These are phyloP conservation scores for Hippoglossus hippoglossus DNA, from an alignment of 2,797 vertebrate species.

Conservation along the genomic window DNA sequence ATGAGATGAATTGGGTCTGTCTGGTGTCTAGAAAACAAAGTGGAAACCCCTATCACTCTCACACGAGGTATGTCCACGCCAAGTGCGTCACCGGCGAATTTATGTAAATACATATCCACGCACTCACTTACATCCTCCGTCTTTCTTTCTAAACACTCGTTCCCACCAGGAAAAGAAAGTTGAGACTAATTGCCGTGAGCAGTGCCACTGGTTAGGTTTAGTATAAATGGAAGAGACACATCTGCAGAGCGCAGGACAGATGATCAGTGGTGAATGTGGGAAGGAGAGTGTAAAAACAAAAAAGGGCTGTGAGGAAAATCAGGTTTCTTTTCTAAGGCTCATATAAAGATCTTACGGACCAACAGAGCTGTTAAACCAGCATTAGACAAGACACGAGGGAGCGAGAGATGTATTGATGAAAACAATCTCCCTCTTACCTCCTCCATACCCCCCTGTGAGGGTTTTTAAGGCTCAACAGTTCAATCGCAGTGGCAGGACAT, in stretches of 20 bases:
- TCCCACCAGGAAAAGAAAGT: conserved; percentile 36
- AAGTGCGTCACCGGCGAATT: conserved; percentile 59
- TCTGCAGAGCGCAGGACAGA: conserved; percentile 58
- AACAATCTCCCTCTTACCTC: conserved; percentile 50
- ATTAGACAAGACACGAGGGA: conserved; percentile 32
- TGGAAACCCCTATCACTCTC: conserved; percentile 54
- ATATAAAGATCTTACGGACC: conserved; percentile 49
- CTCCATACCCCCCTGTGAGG: conserved; percentile 17
- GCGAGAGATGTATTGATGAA: conserved; percentile 42
- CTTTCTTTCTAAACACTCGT: conserved; percentile 41
- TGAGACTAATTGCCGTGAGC: conserved; percentile 55
- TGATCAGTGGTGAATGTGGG: conserved; percentile 75
- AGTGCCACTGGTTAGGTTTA: conserved; percentile 38
- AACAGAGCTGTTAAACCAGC: conserved; percentile 59
- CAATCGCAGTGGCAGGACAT: conserved; percentile 11
- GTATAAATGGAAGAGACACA: conserved; percentile 64
- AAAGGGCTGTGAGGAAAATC: conserved; percentile 63
- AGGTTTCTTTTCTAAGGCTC: conserved; percentile 66
- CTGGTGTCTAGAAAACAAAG: conserved; percentile 61
- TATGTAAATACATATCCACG: conserved; percentile 51
- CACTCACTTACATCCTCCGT: conserved; percentile 43
- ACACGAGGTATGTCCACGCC: conserved; percentile 30
- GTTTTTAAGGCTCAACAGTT: conserved; percentile 22
- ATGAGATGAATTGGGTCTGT: conserved; percentile 47
- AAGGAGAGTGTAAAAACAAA: conserved; percentile 69